Base-by-base conservation (phyloP, 2,888 invertebrate species). In the Nemotelus nigrinus region DNA sequence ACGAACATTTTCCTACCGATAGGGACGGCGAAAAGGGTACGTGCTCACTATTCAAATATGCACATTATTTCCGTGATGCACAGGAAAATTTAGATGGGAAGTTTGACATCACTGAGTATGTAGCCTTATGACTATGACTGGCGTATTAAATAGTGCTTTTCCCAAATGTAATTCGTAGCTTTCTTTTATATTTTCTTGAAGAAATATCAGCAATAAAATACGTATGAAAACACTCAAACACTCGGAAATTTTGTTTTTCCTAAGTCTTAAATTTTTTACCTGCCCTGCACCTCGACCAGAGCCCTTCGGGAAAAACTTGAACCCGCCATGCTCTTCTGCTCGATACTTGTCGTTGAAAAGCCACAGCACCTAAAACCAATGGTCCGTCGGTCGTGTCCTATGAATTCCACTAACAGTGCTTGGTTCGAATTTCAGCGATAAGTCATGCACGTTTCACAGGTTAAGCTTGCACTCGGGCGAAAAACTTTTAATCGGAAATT, bases 401-500 rank as follows among this genome's bases (percentile, higher is more conserved):
- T 0, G 25, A 25, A 25, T 25, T 25, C 25, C 25, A 25, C 25
- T 25, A 25, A 25, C 25, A 25, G 25, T 25, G 25, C 25, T 25
- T 1, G 5, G 60, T 60, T 60, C n/a, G 50, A 7, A 43, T 68
- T 68, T 68, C 48, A 48, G 25, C 74, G 57, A 44, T 68, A 57
- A 77, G 76, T 77, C 58, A 50, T 58, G 68, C 76, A 77, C 76
- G 76, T 77, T 77, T 77, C 76, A 67, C 55, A 77, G 76, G 76
- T 77, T 76, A 65, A 77, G 60, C 65, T 70, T 65, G 47, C 67
- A 77, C n/a, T 45, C 60, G 25, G 60, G 60, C 53, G 63, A 67
- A 68, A 77, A 77, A 77, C 41, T 77, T 77, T 68, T 77, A 77
- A 77, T 77, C 76, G 76, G 76, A 67, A 77, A 77, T 77, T 77